Percentiles rank a stretch among this genome's conserved stretches.
These are phyloP conservation scores for Drosophila nikananu DNA, from an alignment of 1,140 invertebrate genomes.

Conservation along the genomic window DNA sequence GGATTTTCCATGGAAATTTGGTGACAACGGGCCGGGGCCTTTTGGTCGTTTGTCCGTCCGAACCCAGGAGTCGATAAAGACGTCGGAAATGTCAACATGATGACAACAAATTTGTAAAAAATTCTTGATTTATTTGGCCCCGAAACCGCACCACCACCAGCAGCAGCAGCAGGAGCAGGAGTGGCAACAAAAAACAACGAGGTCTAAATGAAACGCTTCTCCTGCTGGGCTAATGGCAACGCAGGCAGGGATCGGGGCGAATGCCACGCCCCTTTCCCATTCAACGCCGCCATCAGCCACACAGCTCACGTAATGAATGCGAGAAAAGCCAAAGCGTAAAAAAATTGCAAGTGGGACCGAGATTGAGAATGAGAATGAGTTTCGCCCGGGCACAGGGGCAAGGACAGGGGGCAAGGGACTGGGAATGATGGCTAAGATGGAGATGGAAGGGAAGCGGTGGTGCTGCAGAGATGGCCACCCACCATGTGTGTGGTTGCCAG, in stretches of 20 bases:
- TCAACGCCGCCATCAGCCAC: slow-evolving; percentile 62
- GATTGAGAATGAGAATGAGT: slow-evolving; percentile 35
- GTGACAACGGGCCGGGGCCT: slow-evolving; percentile 43
- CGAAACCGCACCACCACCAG: slow-evolving; percentile 29
- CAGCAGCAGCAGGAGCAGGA: neutral
- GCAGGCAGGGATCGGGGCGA: slow-evolving; percentile 11
- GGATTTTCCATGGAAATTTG: slow-evolving; percentile 48
- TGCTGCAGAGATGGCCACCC: slow-evolving; percentile 15
- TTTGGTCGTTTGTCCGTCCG: slow-evolving; percentile 22
- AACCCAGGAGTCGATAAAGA: slow-evolving; percentile 71
- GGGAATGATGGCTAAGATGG: neutral
- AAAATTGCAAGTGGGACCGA: slow-evolving; percentile 54
- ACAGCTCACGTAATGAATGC: slow-evolving; percentile 81
- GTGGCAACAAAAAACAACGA: slow-evolving; percentile 57
- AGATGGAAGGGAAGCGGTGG: neutral
- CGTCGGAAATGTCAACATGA: slow-evolving; percentile 83
- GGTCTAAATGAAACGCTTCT: slow-evolving; percentile 64
- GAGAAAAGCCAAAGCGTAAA: slow-evolving; percentile 67
- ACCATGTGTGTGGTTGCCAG: slow-evolving; percentile 34
- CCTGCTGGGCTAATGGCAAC: slow-evolving; percentile 72
- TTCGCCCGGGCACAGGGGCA: neutral
- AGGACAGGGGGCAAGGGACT: neutral
- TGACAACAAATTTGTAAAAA: slow-evolving; percentile 84
- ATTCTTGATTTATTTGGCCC: slow-evolving; percentile 78
- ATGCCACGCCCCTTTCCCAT: slow-evolving; percentile 34